A percentile compares a stretch with the other conserved stretches of the same genome.
Evolutionary conservation across 2,113 vertebrate genomes (phyloP).

Genomic region (Myrmecophaga tridactyla): DNA sequence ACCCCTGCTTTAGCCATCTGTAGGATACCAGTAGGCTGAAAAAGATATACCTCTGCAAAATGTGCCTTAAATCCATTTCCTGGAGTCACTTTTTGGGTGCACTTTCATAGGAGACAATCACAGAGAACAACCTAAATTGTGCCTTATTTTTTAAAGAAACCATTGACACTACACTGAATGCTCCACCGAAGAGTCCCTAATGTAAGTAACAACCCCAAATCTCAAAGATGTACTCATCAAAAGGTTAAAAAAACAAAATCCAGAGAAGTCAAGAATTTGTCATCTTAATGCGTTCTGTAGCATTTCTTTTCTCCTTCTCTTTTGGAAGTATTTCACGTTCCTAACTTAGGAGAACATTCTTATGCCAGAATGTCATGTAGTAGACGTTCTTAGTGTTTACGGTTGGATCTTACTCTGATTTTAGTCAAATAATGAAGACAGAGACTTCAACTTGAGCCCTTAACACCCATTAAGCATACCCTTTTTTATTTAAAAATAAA

Average conservation of each 20-base stretch:
- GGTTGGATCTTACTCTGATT: neutral
- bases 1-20: constrained; percentile 69
- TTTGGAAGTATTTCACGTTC: neutral
- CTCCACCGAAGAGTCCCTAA: neutral
- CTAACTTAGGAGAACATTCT: neutral
- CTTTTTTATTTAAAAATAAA: too few relatives aligned
- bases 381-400: neutral
- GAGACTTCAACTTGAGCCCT: neutral
- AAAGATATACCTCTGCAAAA: constrained; percentile 67
- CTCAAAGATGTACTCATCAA: fast-evolving
- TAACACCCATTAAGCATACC: neutral
- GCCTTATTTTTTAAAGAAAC: constrained; percentile 57
- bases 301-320: neutral
- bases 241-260: neutral
- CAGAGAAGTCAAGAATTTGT: neutral
- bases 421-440: neutral
- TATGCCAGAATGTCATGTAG: neutral
- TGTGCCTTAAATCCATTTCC: constrained; percentile 8
- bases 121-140: constrained; percentile 19
- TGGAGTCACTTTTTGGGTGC: constrained; percentile 46
- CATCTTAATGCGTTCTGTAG: neutral
- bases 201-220: neutral
- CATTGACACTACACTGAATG: neutral
- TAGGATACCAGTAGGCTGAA: constrained; percentile 69
- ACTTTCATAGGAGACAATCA: constrained; percentile 47